Base-by-base conservation (phyloP, 2,113 vertebrate genomes). In the Hemibagrus wyckioides region DNA sequence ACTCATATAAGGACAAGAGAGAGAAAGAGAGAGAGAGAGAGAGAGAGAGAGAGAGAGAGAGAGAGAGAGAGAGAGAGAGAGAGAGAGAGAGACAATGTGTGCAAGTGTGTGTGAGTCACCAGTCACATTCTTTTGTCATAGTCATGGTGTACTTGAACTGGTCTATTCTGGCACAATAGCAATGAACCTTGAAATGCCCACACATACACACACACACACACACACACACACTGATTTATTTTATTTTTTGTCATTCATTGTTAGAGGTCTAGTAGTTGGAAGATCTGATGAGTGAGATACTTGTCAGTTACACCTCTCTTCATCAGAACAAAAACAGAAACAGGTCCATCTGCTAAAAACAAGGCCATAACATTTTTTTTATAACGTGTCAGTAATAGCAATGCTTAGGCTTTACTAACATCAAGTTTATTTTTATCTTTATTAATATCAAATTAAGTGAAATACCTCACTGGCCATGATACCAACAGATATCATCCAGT, bases 21-120 rank as follows among this genome's bases (percentile, higher is more conserved):
- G 15, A 63, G 63, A 82, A 39, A 52, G 39, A 85, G 77, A 82
- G 61, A 86, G 21, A 85, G 59, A 73, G 83, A 30, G 39, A 65
- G 25, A 77, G 71, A 83, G 69, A 65, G 23, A 30, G 41, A 67
- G 17, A 56, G 69, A 39, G 67, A 54, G 67, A 76, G 65, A 63
- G 80, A 73, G 50, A 48, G 36, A 82, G n/a, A 28, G 44, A 63
- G 75, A 79, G 85, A 52, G 33, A 73, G 21, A 73, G 77, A 30
- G 48, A 59, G 48, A 80, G 73, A 69, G 75, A 50, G 57, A 39
- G 21, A 80, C 10, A 17, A 25, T 41, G 71, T 59, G 84, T 30
- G 50, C 19, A 82, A 5, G 7, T 48, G 80, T 44, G 28, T 59
- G 63, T 92, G 94, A 92, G 91, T 94, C 94, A 89, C 83, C 84